These are phyloP conservation scores for Drosophila putrida DNA, from an alignment of 2,888 invertebrate species.

Conservation along the genomic window DNA sequence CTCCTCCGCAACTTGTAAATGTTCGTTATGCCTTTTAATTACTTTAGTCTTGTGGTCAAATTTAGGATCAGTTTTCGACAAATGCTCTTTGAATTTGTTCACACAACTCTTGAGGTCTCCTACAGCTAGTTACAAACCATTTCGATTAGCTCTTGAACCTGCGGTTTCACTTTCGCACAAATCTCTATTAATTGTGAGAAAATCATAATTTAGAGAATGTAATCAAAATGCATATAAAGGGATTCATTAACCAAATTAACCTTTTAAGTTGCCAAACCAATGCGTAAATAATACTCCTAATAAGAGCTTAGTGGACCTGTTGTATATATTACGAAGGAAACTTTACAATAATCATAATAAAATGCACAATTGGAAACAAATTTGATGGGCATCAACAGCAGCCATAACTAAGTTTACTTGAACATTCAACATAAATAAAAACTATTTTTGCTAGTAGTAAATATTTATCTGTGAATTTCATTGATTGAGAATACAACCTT, in stretches of 20 bases:
- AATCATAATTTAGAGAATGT: not conserved
- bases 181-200: constrained; percentile 26
- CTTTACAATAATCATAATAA: no score
- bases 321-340: no score
- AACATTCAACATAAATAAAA: no score
- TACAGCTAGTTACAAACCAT: constrained; percentile 16
- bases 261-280: not conserved
- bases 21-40: constrained; percentile 54
- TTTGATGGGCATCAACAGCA: no score
- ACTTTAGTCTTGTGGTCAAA: constrained; percentile 46
- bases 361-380: no score
- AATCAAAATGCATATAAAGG: not conserved
- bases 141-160: constrained; percentile 36
- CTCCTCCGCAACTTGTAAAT: constrained; percentile 61
- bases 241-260: not conserved
- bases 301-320: no score
- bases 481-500: not conserved
- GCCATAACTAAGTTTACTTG: no score
- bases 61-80: constrained; percentile 13
- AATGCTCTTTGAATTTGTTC: constrained; percentile 12
- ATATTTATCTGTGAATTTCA: no score
- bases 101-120: constrained; percentile 3
- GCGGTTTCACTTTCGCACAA: constrained; percentile 17
- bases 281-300: no score
- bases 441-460: no score